These are phyloP conservation scores for Plectrocnemia conspersa DNA, from an alignment of 1,140 invertebrate species.

Conservation along the genomic window DNA sequence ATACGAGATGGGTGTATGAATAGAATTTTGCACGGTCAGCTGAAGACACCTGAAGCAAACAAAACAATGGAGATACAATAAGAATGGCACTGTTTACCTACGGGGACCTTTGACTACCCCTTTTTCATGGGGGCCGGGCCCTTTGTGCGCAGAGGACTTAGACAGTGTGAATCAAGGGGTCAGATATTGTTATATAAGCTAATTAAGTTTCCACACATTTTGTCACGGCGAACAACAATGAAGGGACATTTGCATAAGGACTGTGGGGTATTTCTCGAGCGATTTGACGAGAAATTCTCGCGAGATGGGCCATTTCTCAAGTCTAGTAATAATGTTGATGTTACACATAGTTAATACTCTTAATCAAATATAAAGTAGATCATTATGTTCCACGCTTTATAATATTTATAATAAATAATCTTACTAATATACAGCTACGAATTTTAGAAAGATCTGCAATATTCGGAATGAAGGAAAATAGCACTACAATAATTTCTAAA, in stretches of 20 bases:
- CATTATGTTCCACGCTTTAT: too few species aligned
- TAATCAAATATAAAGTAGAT: too few species aligned
- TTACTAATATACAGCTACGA: too few species aligned
- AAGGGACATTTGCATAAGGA: not conserved
- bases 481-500: too few species aligned
- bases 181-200: constrained; percentile 34
- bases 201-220: constrained; percentile 36
- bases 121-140: constrained; percentile 12
- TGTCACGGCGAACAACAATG: constrained; percentile 24
- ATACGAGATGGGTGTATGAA: not conserved
- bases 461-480: too few species aligned
- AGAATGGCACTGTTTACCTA: constrained; percentile 34
- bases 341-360: too few species aligned
- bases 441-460: too few species aligned
- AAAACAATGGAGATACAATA: constrained; percentile 12
- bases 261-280: too few species aligned
- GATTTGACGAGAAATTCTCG: too few species aligned
- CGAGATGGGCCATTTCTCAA: too few species aligned
- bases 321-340: too few species aligned
- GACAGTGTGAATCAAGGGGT: constrained; percentile 30
- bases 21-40: constrained; percentile 19
- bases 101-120: constrained; percentile 17
- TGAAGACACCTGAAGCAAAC: constrained; percentile 9
- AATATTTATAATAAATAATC: too few species aligned
- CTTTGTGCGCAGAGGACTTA: constrained; percentile 12